Evolutionary conservation across 1,140 invertebrate species (phyloP), one percentile per base, ranked within the genome.

Genomic region (Cydia splendana): DNA sequence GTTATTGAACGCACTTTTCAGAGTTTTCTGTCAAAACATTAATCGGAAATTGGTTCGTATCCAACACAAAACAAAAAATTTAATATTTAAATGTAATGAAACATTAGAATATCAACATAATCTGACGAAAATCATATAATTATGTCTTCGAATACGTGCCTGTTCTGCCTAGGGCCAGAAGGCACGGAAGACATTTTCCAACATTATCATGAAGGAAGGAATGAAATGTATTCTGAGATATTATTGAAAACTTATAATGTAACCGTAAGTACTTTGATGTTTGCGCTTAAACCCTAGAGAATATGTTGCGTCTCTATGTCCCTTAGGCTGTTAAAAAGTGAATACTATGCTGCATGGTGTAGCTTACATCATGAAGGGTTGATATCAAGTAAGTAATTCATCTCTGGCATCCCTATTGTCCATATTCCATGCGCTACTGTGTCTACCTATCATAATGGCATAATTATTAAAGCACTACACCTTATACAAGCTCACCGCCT

Each of bases 171-270:
- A 3, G 20, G 13, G 20, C 45, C 38, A 30, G 73, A 45, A 2
- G 38, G 45, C 15, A 15, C 20, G 13, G 28, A 53, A n/a, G 73
- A 74, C 28, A 74, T 74, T 74, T 74, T 53, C 24, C 18, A n/a
- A 13, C 18, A 74, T 53, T 74, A 42, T 18, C 24, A 24, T 24
- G 5, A 48, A 13, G 73, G 73, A 7, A 28, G 13, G 18, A 74
- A 51, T 30, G 24, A 74, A 53, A 45, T 74, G 4, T 74, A 53
- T 53, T 24, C 73, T 7, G 45, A 74, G 2, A 53, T 74, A 24
- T 10, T 74, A 30, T 20, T 12, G 9, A n/a, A 51, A 12, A 74
- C 73, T 53, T 74, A 53, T 12, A 74, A 74, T 30, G 24, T 74
- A 4, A 74, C 20, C 13, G 73, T 74, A 74, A 74, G 73, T 74